Evolutionary conservation across 30 jellyfish, hydroid and myxozoan species (phyloP).

Genomic region (Catostylus mosaicus): DNA sequence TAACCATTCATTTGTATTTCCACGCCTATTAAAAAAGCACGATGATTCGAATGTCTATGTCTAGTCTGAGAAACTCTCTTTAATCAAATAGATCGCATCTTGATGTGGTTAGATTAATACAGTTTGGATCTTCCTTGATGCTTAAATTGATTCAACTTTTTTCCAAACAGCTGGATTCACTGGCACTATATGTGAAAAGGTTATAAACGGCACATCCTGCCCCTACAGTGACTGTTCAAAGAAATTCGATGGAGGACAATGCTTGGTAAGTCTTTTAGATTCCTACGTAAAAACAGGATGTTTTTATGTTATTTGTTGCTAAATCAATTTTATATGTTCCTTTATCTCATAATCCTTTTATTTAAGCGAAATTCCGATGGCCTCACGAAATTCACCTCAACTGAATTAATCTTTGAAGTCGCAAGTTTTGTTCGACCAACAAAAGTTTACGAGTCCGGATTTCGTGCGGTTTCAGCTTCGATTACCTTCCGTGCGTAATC

Average conservation of each 20-base stretch:
- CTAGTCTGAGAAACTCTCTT: not conserved
- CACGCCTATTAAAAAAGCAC: no score
- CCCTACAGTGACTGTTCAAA: conserved; percentile 82
- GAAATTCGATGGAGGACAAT: conserved; percentile 85
- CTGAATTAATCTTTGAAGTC: conserved; percentile 24
- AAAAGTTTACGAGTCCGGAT: conserved; percentile 22
- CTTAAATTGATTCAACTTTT: not conserved
- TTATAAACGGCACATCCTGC: conserved; percentile 65
- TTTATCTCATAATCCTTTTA: conserved; percentile 42
- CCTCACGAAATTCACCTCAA: conserved; percentile 44
- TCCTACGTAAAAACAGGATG: conserved; percentile 30
- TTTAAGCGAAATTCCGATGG: conserved; percentile 33
- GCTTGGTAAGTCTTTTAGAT: conserved; percentile 63
- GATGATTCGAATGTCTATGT: not conserved
- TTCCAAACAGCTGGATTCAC: conserved; percentile 71
- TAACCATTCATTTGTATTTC: no score
- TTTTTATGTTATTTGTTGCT: conserved; percentile 35
- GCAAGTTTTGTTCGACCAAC: conserved; percentile 22
- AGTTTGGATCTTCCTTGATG: not conserved
- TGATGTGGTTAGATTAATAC: not conserved
- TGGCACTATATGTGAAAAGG: conserved; percentile 59
- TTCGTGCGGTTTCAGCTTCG: conserved; percentile 31
- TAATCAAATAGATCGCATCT: not conserved
- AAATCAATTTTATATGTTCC: conserved; percentile 30
- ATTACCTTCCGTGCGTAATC: conserved; percentile 1